phyloP scores from a whole-genome alignment of 2,888 invertebrate genomes.

The Eutolmus rufibarbis region DNA sequence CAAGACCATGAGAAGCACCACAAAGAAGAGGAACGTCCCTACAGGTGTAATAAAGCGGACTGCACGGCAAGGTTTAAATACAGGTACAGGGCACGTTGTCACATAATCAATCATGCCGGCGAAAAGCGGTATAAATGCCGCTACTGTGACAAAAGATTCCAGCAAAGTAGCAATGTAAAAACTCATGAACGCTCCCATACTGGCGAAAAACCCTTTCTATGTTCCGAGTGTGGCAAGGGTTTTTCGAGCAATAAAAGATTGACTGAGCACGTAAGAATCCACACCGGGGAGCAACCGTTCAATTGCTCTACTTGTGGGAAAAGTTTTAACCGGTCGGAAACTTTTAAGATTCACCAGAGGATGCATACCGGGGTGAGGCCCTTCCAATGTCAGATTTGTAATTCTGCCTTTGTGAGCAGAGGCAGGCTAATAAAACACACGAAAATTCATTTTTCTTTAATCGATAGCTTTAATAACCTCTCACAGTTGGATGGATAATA shows the following conservation, averaged over 20 bases:
- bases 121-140: conserved; percentile 46
- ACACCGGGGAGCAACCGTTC: conserved; percentile 48
- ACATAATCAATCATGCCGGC: conserved; percentile 36
- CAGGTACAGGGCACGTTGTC: conserved; percentile 43
- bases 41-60: conserved; percentile 42
- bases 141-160: conserved; percentile 47
- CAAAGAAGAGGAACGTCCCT: conserved; percentile 44
- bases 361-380: neutral
- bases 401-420: conserved; percentile 46
- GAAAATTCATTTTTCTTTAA: neutral
- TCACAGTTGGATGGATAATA: neutral
- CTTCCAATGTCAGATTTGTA: conserved; percentile 31
- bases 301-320: conserved; percentile 43
- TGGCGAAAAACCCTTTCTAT: conserved; percentile 48
- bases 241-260: conserved; percentile 47
- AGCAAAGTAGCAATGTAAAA: conserved; percentile 45
- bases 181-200: conserved; percentile 48
- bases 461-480: neutral
- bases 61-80: conserved; percentile 46
- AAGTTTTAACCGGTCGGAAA: neutral
- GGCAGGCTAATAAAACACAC: conserved; percentile 45
- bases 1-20: conserved; percentile 41
- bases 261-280: conserved; percentile 46
- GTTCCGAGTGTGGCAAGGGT: conserved; percentile 47
- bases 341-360: neutral